A percentile compares a stretch with the other conserved stretches of the same genome.
These are phyloP conservation scores for Archegozetes longisetosus DNA, from an alignment of 1,140 invertebrate species.

Conservation along the genomic window DNA sequence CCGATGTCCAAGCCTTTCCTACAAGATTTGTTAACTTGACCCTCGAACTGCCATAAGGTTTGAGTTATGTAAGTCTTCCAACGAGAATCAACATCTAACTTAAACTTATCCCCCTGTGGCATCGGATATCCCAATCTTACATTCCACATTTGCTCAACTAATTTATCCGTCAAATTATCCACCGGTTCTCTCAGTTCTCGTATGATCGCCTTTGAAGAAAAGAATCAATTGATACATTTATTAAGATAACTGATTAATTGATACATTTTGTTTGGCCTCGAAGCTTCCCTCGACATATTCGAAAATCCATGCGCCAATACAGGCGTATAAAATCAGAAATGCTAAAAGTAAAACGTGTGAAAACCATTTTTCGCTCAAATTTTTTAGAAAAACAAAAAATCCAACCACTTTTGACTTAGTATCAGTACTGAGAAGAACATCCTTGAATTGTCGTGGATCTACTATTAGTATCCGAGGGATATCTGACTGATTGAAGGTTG, in stretches of 20 bases:
- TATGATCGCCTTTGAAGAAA: neutral
- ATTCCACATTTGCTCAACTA: neutral
- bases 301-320: conserved; percentile 58
- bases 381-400: conserved; percentile 29
- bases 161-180: neutral
- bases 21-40: conserved; percentile 61
- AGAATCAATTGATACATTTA: neutral
- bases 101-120: neutral
- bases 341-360: conserved; percentile 66
- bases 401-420: conserved; percentile 20
- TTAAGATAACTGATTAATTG: neutral
- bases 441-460: neutral
- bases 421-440: neutral
- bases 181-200: conserved; percentile 5
- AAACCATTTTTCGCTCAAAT: conserved; percentile 64
- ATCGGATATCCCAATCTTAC: neutral
- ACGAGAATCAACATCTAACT: neutral
- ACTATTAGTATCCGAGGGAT: neutral
- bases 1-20: conserved; percentile 60
- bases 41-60: conserved; percentile 64
- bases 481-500: neutral
- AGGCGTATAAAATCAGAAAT: conserved; percentile 54
- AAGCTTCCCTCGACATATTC: conserved; percentile 41
- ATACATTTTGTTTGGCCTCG: conserved; percentile 34
- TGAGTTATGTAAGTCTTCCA: conserved; percentile 36